Conservation (phyloP, 2,113 vertebrate genomes). For the Malaclemys terrapin region DNA sequence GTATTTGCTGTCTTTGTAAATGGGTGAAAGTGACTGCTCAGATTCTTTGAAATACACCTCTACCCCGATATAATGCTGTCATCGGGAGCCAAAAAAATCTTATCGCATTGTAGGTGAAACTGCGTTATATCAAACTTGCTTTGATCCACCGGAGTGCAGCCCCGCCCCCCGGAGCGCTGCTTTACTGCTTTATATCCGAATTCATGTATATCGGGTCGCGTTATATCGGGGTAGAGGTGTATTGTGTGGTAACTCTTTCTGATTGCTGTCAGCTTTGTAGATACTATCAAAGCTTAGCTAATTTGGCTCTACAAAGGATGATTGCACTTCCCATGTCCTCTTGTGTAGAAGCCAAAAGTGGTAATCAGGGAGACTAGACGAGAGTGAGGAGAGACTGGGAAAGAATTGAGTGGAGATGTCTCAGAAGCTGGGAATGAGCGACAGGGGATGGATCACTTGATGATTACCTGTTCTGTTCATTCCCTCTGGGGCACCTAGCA, state of each 20-base stretch:
- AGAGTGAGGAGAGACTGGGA: background rate
- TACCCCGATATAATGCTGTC: too few relatives aligned
- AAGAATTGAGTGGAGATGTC: background rate
- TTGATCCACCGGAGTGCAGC: too few relatives aligned
- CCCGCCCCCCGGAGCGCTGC: too few relatives aligned
- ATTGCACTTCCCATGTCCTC: background rate
- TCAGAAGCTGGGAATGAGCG: background rate
- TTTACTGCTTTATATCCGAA: too few relatives aligned
- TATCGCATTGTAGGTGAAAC: too few relatives aligned
- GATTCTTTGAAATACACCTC: background rate
- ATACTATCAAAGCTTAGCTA: accelerated
- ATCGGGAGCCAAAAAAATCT: too few relatives aligned
- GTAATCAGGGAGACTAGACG: background rate
- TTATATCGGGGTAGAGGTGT: too few relatives aligned
- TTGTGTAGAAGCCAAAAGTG: background rate
- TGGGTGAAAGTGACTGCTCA: background rate
- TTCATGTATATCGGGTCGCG: too few relatives aligned
- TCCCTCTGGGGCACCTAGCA: too few relatives aligned
- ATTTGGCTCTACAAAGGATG: background rate
- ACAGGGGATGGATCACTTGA: too few relatives aligned
- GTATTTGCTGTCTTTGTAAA: background rate
- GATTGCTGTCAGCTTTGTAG: background rate
- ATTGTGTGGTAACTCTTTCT: background rate
- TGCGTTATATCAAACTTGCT: too few relatives aligned
- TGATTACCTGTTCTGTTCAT: too few relatives aligned